Evolutionary conservation across 2,888 invertebrate species (phyloP).

Genomic region (Rhagophthalmus giganteus): DNA sequence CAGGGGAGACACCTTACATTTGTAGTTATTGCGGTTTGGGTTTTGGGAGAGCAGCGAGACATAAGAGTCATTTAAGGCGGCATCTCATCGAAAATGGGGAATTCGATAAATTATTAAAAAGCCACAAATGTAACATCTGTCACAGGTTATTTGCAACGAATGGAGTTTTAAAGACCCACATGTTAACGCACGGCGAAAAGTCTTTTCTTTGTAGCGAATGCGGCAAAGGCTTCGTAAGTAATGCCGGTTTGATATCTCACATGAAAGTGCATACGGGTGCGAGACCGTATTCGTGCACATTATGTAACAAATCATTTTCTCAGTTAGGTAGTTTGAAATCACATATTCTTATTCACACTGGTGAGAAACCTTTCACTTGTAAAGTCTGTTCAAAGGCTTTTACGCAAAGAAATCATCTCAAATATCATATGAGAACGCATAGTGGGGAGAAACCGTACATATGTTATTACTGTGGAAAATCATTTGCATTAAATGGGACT

Average conservation of each 20-base stretch:
- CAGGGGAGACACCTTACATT: neutral
- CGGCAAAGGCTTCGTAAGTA: conserved; percentile 3
- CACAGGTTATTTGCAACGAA: conserved; percentile 4
- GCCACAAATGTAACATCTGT: neutral
- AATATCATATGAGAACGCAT: conserved; percentile 5
- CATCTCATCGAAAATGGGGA: neutral
- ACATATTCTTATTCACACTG: conserved; percentile 13
- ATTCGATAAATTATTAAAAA: neutral
- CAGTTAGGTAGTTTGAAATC: conserved; percentile 2
- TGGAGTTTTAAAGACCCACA: conserved; percentile 3
- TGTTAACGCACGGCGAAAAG: conserved; percentile 8
- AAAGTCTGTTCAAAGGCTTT: conserved; percentile 7
- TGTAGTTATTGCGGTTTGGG: neutral
- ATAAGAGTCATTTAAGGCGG: neutral
- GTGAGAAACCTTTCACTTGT: conserved; percentile 17
- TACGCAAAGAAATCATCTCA: conserved; percentile 5
- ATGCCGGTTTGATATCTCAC: conserved; percentile 5
- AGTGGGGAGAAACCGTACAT: conserved; percentile 12
- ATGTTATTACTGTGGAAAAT: conserved; percentile 7
- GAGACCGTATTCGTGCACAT: conserved; percentile 9
- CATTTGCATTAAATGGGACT: conserved; percentile 8
- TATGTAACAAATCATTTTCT: conserved; percentile 6
- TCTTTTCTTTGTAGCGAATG: conserved; percentile 10
- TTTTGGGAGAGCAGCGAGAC: neutral
- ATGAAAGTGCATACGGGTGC: conserved; percentile 14